These are phyloP conservation scores for Argopecten irradians DNA, from an alignment of 1,140 invertebrate species.

Conservation along the genomic window DNA sequence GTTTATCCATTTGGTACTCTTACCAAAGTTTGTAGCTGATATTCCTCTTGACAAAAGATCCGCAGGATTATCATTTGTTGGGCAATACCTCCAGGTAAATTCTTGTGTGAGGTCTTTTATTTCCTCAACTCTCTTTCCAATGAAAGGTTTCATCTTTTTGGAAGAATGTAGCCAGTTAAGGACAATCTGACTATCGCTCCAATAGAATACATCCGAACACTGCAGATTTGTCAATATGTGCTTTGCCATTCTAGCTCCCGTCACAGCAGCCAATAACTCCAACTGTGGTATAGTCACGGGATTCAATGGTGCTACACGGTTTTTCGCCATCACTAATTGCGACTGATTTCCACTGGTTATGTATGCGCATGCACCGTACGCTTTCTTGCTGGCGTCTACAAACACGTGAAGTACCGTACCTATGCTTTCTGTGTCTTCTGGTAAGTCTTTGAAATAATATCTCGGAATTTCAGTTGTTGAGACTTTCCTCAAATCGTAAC, in stretches of 20 bases:
- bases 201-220: background rate
- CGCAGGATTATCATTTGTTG: too few relatives aligned
- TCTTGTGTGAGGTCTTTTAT: too few relatives aligned
- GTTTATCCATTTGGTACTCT: too few relatives aligned
- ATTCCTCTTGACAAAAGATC: too few relatives aligned
- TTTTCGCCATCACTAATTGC: slow-evolving; percentile 45
- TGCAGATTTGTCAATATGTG: slow-evolving; percentile 4
- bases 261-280: too few relatives aligned
- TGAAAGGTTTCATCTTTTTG: background rate
- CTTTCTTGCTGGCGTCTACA: slow-evolving; percentile 32
- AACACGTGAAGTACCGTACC: slow-evolving; percentile 28
- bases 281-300: slow-evolving; percentile 37
- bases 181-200: slow-evolving; percentile 33
- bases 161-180: background rate
- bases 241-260: too few relatives aligned
- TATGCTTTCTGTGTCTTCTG: too few relatives aligned
- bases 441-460: too few relatives aligned
- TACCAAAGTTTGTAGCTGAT: too few relatives aligned
- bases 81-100: too few relatives aligned
- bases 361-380: too few relatives aligned
- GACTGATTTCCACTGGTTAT: background rate
- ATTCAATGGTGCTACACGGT: slow-evolving; percentile 44
- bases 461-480: slow-evolving; percentile 32
- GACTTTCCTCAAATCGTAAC: background rate
- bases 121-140: background rate